phyloP scores from a whole-genome alignment of 2,888 invertebrate genomes.

The Trisateles emortualis region DNA sequence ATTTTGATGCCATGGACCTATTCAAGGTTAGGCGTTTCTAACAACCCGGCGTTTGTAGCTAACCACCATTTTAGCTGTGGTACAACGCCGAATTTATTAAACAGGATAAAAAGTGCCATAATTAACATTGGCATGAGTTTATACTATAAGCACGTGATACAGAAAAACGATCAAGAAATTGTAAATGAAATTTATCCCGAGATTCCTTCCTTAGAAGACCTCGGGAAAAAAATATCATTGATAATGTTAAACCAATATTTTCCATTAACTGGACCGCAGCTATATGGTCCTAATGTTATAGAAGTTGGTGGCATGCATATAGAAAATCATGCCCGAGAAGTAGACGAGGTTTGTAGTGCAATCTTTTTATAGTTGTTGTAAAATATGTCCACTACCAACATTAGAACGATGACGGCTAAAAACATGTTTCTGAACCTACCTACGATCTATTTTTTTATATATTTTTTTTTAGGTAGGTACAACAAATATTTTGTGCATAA shows the following conservation, averaged over 20 bases:
- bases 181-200: slow-evolving; percentile 50
- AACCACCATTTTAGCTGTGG: slow-evolving; percentile 79
- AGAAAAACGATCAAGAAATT: slow-evolving; percentile 51
- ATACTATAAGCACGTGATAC: slow-evolving; percentile 50
- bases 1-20: slow-evolving; percentile 86
- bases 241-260: slow-evolving; percentile 82
- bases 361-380: not conserved
- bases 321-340: slow-evolving; percentile 21
- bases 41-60: slow-evolving; percentile 85
- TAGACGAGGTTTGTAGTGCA: slow-evolving; percentile 30
- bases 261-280: slow-evolving; percentile 79
- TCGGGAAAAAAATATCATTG: slow-evolving; percentile 58
- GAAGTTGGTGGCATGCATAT: slow-evolving; percentile 84
- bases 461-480: too few species aligned
- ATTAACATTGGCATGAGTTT: slow-evolving; percentile 51
- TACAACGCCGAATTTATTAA: slow-evolving; percentile 69
- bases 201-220: slow-evolving; percentile 51
- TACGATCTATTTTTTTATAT: too few species aligned
- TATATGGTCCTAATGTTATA: slow-evolving; percentile 77
- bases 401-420: too few species aligned
- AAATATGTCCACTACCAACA: too few species aligned
- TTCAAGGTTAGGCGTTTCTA: slow-evolving; percentile 85
- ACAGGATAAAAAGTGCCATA: slow-evolving; percentile 74
- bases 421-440: too few species aligned
- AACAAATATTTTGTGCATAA: too few species aligned